Evolutionary conservation across 2,113 vertebrate species (phyloP).

Genomic region (Meriones unguiculatus): DNA sequence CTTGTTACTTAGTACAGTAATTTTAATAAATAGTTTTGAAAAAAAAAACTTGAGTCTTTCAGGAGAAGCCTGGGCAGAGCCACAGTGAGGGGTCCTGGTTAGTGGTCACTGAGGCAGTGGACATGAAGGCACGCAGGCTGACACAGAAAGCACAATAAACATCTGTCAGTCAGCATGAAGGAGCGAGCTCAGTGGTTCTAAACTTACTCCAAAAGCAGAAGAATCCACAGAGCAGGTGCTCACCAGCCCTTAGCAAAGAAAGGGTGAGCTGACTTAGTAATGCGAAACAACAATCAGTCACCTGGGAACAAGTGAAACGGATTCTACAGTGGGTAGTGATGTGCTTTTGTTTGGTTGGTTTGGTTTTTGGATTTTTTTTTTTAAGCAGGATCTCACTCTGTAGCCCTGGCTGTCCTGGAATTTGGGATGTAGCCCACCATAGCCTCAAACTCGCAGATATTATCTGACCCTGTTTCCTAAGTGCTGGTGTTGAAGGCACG

Average conservation of each 20-base stretch:
- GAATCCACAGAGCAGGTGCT: not conserved
- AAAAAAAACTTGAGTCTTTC: not conserved
- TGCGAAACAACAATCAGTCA: conserved; percentile 13
- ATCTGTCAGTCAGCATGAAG: not conserved
- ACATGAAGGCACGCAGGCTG: not conserved
- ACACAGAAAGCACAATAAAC: not conserved
- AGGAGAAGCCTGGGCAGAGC: not conserved
- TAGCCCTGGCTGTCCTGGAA: not conserved
- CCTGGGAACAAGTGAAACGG: not conserved
- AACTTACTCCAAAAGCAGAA: not conserved
- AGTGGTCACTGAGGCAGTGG: not conserved
- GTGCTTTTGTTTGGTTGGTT: not conserved
- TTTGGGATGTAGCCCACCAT: not conserved
- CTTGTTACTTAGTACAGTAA: not conserved
- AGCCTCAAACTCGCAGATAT: not conserved
- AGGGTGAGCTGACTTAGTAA: not conserved
- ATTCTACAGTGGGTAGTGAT: not conserved
- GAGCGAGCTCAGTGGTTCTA: not conserved
- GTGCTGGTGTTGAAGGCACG: too few species aligned
- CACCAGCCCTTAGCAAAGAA: not conserved
- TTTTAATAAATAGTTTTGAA: not conserved
- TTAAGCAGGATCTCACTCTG: not conserved
- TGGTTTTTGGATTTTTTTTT: not conserved
- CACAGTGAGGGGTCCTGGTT: not conserved
- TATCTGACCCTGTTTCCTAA: not conserved